These are phyloP conservation scores for Zoroaster sp. DNA, from an alignment of 53 echinoderm and acorn worm genomes.

Conservation along the genomic window DNA sequence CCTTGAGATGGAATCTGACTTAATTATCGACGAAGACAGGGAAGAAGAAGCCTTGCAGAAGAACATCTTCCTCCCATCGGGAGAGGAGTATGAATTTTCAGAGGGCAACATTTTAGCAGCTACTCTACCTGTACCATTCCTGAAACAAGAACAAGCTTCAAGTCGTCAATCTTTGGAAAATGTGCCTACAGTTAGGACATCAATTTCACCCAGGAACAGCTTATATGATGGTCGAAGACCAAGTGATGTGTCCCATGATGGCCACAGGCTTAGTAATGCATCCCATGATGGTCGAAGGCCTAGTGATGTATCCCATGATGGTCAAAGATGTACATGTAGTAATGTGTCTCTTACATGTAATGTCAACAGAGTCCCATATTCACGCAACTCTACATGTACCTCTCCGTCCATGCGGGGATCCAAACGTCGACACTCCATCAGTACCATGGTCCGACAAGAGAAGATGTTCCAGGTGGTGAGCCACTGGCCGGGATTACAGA, in stretches of 20 bases:
- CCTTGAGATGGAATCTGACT: conserved; percentile 59
- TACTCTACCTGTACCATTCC: neutral
- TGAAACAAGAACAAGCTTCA: neutral
- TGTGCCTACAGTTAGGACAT: neutral
- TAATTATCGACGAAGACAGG: conserved; percentile 45
- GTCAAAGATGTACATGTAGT: neutral
- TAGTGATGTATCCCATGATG: neutral
- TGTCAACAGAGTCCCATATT: neutral
- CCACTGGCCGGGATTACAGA: conserved; percentile 17
- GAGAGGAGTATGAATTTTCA: conserved; percentile 49
- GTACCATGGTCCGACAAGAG: conserved; percentile 9
- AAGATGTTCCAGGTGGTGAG: conserved; percentile 26
- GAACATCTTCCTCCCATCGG: conserved; percentile 45
- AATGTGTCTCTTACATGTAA: neutral
- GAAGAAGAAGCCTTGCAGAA: conserved; percentile 34
- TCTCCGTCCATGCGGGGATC: neutral
- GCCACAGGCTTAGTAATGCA: neutral
- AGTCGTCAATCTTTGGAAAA: neutral
- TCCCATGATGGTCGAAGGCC: neutral
- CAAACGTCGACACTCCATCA: conserved; percentile 30
- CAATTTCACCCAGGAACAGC: neutral
- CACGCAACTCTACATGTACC: neutral
- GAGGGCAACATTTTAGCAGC: neutral
- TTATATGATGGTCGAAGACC: neutral
- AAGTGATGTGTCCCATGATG: neutral